Base-by-base conservation (phyloP, 2,888 invertebrate genomes). In the Chrysolina oricalcia region DNA sequence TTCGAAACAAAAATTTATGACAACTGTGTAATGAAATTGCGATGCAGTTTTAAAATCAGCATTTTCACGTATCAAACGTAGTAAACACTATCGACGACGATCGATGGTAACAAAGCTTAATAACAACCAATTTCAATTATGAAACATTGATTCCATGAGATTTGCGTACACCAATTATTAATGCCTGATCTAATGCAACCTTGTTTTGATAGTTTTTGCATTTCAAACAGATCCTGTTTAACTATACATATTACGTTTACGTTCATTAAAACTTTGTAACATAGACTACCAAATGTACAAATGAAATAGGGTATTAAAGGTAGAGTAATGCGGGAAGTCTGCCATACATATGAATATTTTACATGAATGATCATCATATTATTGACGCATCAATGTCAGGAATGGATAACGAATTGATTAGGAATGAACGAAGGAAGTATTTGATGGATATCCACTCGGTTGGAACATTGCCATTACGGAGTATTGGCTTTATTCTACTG, bases 331-430 rank as follows among this genome's bases (percentile, higher is more conserved):
- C 19, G 17, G 68, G 15, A 68, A 53, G 53, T 41, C 53, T 11
- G 40, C 19, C 53, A 53, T 68, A 13, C 41, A 41, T 27, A 68
- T 17, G 53, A 53, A 41, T 21, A 53, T 53, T 68, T 56, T 13
- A 40, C 68, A 68, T 68, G 68, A 43, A 56, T 40, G 68, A 53
- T 56, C 68, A 68, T 53, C 68, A 27, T 13, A 15, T 68, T 56
- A 50, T 27, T 15, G 19, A 68, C 35, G 53, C 68, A 53, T 53
- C 68, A 56, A 68, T n/a, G 53, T 68, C 56, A 23, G 35, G 35
- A 65, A 65, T 21, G 21, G 23, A 67, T 41, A 41, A 68, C 0
- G 68, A 53, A 53, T 68, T 17, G 53, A 27, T 53, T 40, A n/a
- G 35, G 53, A 68, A 59, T 17, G 59, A 59, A 59, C n/a, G 59